Evolutionary conservation across 2,888 invertebrate genomes (phyloP).

Genomic region (Eupsilia transversa): DNA sequence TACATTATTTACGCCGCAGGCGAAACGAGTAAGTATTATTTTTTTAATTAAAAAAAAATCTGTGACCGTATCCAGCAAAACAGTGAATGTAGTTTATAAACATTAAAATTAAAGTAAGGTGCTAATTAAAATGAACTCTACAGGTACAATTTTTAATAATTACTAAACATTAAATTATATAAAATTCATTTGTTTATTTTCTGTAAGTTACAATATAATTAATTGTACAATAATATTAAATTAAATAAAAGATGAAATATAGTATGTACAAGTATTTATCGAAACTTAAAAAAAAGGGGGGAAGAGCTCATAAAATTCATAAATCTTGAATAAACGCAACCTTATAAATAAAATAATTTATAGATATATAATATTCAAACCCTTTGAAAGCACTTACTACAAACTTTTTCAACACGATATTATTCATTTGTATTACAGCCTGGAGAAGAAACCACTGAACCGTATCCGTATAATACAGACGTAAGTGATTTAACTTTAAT

Average conservation of each 20-base stretch:
- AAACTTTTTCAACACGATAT: neutral
- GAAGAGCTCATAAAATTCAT: neutral
- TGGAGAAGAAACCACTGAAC: slow-evolving; percentile 7
- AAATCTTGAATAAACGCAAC: neutral
- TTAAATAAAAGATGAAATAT: no score
- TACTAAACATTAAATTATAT: neutral
- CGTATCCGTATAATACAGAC: neutral
- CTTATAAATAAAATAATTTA: no score
- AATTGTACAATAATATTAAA: no score
- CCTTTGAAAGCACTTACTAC: neutral
- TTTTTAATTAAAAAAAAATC: neutral
- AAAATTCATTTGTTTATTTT: no score
- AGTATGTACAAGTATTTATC: no score
- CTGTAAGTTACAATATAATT: no score
- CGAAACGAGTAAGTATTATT: slow-evolving; percentile 11
- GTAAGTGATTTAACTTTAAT: no score
- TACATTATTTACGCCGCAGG: neutral
- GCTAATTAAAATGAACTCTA: neutral
- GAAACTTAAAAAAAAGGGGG: no score
- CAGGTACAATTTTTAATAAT: neutral
- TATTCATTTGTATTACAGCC: slow-evolving; percentile 16
- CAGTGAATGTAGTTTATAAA: neutral
- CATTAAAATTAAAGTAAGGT: neutral
- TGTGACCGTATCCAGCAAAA: neutral
- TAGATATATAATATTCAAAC: no score